phyloP scores from a whole-genome alignment of 1,140 invertebrate genomes.

The Drosophila ercepeae region DNA sequence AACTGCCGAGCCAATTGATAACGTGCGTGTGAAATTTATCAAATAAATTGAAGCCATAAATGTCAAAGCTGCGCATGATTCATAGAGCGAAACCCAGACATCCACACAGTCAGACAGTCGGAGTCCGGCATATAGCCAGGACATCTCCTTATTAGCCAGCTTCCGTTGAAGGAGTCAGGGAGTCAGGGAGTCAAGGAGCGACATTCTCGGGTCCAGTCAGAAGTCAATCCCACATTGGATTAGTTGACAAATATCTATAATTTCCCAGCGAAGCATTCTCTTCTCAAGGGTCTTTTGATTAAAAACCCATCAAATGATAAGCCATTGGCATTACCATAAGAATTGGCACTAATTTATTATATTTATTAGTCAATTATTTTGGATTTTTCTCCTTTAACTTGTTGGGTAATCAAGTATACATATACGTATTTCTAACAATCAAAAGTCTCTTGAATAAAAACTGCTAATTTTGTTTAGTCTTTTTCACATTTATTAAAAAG shows the following conservation, averaged over 20 bases:
- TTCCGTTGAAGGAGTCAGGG: conserved; percentile 40
- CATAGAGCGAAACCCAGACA: conserved; percentile 48
- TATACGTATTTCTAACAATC: neutral
- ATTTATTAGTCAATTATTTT: neutral
- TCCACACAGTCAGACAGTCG: neutral
- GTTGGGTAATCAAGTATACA: neutral
- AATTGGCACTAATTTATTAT: neutral
- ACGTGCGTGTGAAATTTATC: conserved; percentile 82
- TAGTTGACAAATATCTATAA: conserved; percentile 61
- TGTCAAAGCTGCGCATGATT: conserved; percentile 77
- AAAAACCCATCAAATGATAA: conserved; percentile 46
- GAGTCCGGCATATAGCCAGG: neutral
- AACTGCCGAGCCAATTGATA: conserved; percentile 70
- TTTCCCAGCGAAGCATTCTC: conserved; percentile 19
- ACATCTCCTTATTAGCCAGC: conserved; percentile 57
- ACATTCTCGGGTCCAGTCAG: conserved; percentile 1
- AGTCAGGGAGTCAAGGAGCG: conserved; percentile 36
- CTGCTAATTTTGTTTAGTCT: neutral
- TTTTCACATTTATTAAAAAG: conserved; percentile 34
- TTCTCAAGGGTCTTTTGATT: conserved; percentile 40
- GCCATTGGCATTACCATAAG: conserved; percentile 19
- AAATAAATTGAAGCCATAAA: conserved; percentile 82
- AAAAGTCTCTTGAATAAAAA: neutral
- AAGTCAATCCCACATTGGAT: conserved; percentile 45
- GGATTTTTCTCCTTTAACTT: neutral